Percentiles rank a stretch among this genome's conserved stretches.
phyloP scores from a whole-genome alignment of 2,797 vertebrate species.

The Tapirus indicus region DNA sequence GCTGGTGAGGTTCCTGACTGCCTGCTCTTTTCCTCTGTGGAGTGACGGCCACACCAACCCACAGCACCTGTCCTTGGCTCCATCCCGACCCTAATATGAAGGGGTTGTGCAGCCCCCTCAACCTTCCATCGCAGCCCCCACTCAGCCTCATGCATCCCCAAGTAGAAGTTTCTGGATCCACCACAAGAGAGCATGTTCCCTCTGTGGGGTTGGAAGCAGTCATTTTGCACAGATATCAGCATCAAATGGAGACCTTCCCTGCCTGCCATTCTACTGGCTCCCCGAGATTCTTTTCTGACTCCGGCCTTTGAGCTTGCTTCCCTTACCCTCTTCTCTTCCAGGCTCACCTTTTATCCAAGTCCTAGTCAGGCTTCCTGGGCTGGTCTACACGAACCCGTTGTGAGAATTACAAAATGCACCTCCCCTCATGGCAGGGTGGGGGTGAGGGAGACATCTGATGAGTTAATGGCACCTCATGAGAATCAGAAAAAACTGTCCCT shows the following conservation, averaged over 20 bases:
- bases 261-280: fast-evolving
- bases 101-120: background rate
- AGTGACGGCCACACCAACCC: background rate
- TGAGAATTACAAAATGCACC: background rate
- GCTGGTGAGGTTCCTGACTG: too few relatives aligned
- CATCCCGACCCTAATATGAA: background rate
- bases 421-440: background rate
- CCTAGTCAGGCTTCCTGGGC: background rate
- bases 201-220: background rate
- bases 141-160: background rate
- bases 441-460: background rate
- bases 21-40: background rate
- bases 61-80: background rate
- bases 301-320: background rate
- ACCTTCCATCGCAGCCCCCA: background rate
- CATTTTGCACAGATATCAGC: background rate
- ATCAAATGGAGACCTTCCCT: background rate
- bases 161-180: background rate
- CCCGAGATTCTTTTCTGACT: background rate
- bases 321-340: background rate
- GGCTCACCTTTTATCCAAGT: background rate
- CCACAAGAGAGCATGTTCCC: background rate
- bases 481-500: background rate
- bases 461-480: background rate
- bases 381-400: background rate